Base-by-base conservation (phyloP, 2,797 vertebrate species). In the Myotis findleyi region DNA sequence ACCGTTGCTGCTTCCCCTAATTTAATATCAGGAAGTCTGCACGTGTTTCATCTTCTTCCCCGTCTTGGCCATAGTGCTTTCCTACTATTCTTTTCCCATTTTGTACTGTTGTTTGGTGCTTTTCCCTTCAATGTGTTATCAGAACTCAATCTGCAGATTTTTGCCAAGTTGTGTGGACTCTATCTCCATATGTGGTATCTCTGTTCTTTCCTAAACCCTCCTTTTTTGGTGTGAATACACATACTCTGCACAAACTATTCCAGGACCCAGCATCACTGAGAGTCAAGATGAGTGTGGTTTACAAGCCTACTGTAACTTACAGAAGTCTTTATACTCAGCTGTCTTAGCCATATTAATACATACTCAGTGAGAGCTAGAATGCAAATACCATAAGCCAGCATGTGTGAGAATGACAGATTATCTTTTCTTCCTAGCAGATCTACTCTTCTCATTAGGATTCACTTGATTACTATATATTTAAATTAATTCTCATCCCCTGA, bases 21-120 rank as follows among this genome's bases (percentile, higher is more conserved):
- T 57, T 94, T 96, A 96, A 94, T 94, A 51, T 91, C 96, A 91
- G 97, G 97, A 97, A 97, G 92, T 64, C 33, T 91, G 83, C 59
- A 18, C 72, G 33, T 55, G 88, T 77, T 89, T 92, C 82, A 81
- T 38, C 96, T 85, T 79, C 85, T 93, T 92, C 92, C 97, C 75
- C 49, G 2, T 69, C 87, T 80, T 94, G 96, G 91, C 92, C 94
- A n/a, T 59, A 44, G 55, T 33, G 86, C 92, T 96, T 97, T 97
- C 97, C 97, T 97, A 95, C 90, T 94, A 97, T 97, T 97, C 94
- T 97, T 96, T 89, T 94, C 96, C 92, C 91, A 33, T 72, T 88
- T 93, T 33, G 80, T 82, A 79, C 95, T 94, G 97, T 96, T 97
- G 97, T 97, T 95, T 79, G 33, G 81, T 91, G 49, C 81, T 96